phyloP scores from a whole-genome alignment of 2,797 vertebrate species.

The Otolemur crassicaudatus region DNA sequence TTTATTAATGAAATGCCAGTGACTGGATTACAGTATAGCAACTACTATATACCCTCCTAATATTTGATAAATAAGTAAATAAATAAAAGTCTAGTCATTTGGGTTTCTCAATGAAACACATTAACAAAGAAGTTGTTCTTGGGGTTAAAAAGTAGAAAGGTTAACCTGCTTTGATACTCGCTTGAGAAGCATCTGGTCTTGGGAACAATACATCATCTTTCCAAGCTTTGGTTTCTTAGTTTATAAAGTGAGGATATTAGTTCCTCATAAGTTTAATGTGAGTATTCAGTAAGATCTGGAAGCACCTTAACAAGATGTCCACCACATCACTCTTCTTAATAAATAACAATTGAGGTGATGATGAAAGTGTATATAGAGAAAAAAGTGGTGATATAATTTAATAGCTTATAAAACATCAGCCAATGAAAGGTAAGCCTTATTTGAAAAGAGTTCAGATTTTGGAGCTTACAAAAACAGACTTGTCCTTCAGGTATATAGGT shows the following conservation, averaged over 20 bases:
- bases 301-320: background rate
- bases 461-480: background rate
- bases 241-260: background rate
- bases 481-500: background rate
- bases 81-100: background rate
- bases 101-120: background rate
- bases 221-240: background rate
- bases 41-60: background rate
- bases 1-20: background rate
- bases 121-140: background rate
- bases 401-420: background rate
- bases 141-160: background rate
- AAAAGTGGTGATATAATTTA: background rate
- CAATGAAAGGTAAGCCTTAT: background rate
- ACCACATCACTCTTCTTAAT: background rate
- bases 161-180: background rate
- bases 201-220: background rate
- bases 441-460: background rate
- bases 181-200: background rate
- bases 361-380: background rate
- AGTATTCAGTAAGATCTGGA: background rate
- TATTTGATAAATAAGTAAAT: background rate
- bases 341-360: background rate
- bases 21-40: background rate
- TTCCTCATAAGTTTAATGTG: background rate